Base-by-base conservation (phyloP, 2,797 vertebrate species). In the Sebastes hopkinsi region DNA sequence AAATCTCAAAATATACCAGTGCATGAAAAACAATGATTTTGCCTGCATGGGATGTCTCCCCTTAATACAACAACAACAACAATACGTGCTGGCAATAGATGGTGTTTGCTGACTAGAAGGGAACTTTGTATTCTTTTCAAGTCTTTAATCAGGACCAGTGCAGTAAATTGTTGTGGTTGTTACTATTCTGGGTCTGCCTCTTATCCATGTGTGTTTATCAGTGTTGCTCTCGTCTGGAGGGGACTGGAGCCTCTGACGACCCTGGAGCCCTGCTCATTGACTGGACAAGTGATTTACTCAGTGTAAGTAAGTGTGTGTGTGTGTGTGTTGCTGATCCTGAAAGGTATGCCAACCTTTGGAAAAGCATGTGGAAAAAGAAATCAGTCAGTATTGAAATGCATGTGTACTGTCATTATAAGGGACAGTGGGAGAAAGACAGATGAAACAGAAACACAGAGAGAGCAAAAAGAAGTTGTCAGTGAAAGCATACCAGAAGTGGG, bases 131-230 rank as follows among this genome's bases (percentile, higher is more conserved):
- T 77, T 79, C 30, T 75, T 77, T 62, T 34, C 3, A 16, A 29
- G 27, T 30, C 61, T 72, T 67, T 77, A 80, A 86, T 87, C 79
- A 67, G 71, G 25, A 58, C 32, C 54, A 65, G 58, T 52, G 30
- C 23, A 59, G 88, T 62, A 34, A 85, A 75, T 70, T 82, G 67
- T 78, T 81, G 70, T 46, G 72, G 74, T 64, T 68, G 75, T 75
- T 89, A 34, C 92, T 93, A 92, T 93, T 93, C 65, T 80, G 20
- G 61, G 85, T 66, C 71, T 30, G 67, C 22, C 52, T 78, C 88
- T 90, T 84, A 85, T 89, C 90, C 66, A 36, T 54, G 69, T 34
- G 62, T 59, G 60, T 83, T 56, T 86, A 86, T 90, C 87, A 78
- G 84, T 25, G 72, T 27, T 29, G 67, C 75, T 84, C 75, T 81